Conservation (phyloP, 2,797 vertebrate species). For the Tympanoctomys barrerae region DNA sequence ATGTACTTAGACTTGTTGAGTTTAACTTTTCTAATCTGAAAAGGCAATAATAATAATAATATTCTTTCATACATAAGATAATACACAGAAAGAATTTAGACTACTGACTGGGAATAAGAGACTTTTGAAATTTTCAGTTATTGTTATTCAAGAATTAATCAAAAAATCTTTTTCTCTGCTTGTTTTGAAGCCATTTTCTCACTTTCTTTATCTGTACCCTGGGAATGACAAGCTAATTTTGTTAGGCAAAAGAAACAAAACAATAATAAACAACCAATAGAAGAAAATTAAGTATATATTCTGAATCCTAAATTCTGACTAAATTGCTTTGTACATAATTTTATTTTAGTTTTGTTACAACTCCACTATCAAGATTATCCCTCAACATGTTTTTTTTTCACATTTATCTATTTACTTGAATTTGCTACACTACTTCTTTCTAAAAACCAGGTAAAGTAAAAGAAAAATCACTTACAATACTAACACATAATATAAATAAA, state of each 20-base stretch:
- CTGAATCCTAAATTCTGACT: not conserved
- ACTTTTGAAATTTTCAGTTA: not conserved
- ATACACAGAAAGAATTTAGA: not conserved
- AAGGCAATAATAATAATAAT: not conserved
- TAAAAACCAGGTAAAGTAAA: not conserved
- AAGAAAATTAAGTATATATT: not conserved
- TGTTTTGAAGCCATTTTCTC: constrained; percentile 21
- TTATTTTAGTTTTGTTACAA: not conserved
- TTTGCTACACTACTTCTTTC: not conserved
- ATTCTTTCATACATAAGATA: constrained; percentile 23
- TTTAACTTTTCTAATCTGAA: not conserved
- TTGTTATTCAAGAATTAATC: not conserved
- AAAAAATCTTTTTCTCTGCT: not conserved
- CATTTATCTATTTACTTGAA: not conserved
- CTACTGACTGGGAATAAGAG: not conserved
- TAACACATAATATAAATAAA: not conserved
- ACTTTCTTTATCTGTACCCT: constrained; percentile 28
- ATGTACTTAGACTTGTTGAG: not conserved
- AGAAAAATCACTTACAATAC: not conserved
- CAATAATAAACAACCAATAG: too few species aligned
- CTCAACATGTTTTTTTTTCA: not conserved
- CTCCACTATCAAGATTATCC: not conserved
- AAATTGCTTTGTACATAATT: not conserved
- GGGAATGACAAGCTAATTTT: not conserved
- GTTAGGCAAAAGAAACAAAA: too few species aligned